phyloP scores from a whole-genome alignment of 2,797 vertebrate genomes.

The Lithobates sylvaticus region DNA sequence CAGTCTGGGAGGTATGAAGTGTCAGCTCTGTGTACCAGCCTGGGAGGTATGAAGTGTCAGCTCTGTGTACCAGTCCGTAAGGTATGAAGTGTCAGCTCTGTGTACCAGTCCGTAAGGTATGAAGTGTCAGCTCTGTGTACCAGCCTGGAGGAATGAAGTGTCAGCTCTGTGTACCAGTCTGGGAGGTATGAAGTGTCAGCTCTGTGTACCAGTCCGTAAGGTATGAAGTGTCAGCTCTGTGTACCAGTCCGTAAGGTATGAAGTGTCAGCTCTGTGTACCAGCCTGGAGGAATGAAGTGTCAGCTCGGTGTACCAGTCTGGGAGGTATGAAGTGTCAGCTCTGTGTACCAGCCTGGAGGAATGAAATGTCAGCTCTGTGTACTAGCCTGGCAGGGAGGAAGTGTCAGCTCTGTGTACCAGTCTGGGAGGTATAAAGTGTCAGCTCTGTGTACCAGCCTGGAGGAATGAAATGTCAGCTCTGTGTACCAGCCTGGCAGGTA shows the following conservation, averaged over 20 bases:
- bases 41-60: background rate
- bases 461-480: background rate
- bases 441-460: background rate
- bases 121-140: too few species aligned
- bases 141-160: background rate
- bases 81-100: too few species aligned
- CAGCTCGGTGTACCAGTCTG: too few species aligned
- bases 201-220: too few species aligned
- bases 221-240: background rate
- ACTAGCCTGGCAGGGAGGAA: background rate
- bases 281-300: background rate
- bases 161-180: too few species aligned
- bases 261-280: background rate
- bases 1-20: background rate
- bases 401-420: background rate
- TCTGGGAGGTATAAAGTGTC: background rate
- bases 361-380: background rate
- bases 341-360: too few species aligned
- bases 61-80: too few species aligned
- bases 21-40: background rate
- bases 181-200: background rate
- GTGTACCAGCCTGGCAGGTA: background rate
- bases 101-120: too few species aligned
- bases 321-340: background rate
- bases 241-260: too few species aligned